Base-by-base conservation (phyloP, 2,797 vertebrate genomes). In the Lepilemur ruficaudatus region DNA sequence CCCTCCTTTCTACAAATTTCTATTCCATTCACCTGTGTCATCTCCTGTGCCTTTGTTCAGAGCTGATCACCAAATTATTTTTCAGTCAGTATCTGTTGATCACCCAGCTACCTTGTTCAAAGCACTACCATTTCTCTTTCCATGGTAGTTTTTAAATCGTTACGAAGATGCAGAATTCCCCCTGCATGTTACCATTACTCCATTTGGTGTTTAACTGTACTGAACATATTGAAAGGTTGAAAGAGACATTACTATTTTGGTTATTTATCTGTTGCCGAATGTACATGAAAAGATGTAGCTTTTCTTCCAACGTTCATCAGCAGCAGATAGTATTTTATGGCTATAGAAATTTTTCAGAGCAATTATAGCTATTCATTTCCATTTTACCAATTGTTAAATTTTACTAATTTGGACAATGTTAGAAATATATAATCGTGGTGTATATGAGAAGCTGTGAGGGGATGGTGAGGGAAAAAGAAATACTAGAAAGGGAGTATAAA, bases 191-290 rank as follows among this genome's bases (percentile, higher is more conserved):
- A 72, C 95, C 96, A 88, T 84, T 87, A 65, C 72, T 97, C 95
- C 98, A 96, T 97, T 94, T 97, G 97, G 98, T 97, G 97, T 97
- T 97, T 97, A 97, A 81, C 97, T 95, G 89, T 57, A 87, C 94
- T 91, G 96, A 97, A 94, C 97, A 97, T 97, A 97, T 96, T 97
- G 97, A 97, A 97, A 97, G 96, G 97, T 96, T 95, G 93, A 97
- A 92, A 93, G 97, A 97, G 96, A 96, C 97, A 94, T 95, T 89
- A 84, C 97, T 97, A 95, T 97, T 97, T 98, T 95, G 96, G 97
- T 97, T 97, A 96, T 97, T 98, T 97, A 93, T 97, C 93, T 95
- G 94, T 96, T 95, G 93, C 96, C 28, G 96, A 93, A 93, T 97
- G 91, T 80, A 91, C 97, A 91, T 55, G 91, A 67, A 97, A 97